Conservation (phyloP, 2,113 vertebrate genomes). For the Megaleporinus macrocephalus region DNA sequence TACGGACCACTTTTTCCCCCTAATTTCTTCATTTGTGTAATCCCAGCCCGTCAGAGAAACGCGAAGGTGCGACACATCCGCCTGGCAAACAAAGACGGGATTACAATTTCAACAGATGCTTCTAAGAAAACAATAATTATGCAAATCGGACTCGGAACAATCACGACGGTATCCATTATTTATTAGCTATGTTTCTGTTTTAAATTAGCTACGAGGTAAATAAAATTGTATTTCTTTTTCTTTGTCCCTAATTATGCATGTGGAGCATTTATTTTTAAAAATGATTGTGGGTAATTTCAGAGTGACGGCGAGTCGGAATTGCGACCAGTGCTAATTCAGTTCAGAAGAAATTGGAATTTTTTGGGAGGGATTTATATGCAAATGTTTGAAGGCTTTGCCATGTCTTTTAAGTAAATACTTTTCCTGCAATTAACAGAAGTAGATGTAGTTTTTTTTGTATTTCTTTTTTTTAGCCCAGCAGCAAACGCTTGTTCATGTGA, state of each 20-base stretch:
- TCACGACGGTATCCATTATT: slow-evolving; percentile 81
- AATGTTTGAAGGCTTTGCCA: slow-evolving; percentile 65
- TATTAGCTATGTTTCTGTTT: slow-evolving; percentile 78
- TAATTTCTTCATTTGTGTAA: slow-evolving; percentile 62
- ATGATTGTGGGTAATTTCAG: slow-evolving; percentile 75
- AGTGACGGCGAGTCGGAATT: slow-evolving; percentile 74
- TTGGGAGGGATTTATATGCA: slow-evolving; percentile 73
- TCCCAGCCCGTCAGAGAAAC: slow-evolving; percentile 25
- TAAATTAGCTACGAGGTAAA: slow-evolving; percentile 78
- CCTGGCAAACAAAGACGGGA: slow-evolving; percentile 67
- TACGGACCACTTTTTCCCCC: slow-evolving; percentile 64
- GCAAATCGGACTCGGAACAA: slow-evolving; percentile 80
- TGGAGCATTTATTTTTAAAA: slow-evolving; percentile 78
- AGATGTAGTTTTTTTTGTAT: not conserved
- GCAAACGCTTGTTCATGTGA: not conserved
- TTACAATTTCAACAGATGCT: slow-evolving; percentile 75
- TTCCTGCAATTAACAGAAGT: slow-evolving; percentile 20
- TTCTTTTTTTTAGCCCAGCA: not conserved
- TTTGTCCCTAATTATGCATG: slow-evolving; percentile 78
- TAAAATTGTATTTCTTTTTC: slow-evolving; percentile 71
- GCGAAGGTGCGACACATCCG: slow-evolving; percentile 61
- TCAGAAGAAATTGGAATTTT: slow-evolving; percentile 75
- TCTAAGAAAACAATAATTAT: slow-evolving; percentile 79
- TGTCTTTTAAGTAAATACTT: slow-evolving; percentile 45
- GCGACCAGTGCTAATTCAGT: slow-evolving; percentile 77